Evolutionary conservation across 2,113 vertebrate species (phyloP).

Genomic region (Scomber colias): DNA sequence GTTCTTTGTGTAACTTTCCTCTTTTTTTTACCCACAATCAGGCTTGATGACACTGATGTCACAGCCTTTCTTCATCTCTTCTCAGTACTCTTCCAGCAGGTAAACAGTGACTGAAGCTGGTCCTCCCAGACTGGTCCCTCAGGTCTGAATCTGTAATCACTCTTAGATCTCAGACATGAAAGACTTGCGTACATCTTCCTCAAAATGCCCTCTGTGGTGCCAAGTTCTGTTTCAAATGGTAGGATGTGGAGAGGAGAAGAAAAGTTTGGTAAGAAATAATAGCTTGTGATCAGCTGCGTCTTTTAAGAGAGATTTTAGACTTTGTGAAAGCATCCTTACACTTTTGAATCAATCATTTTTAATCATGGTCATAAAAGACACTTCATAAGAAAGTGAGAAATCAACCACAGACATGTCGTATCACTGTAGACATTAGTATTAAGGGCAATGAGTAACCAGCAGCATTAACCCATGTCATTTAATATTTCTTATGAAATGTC

Average conservation of each 20-base stretch:
- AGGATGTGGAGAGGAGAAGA: conserved; percentile 41
- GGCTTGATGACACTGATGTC: conserved; percentile 55
- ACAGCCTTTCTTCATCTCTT: conserved; percentile 41
- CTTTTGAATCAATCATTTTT: neutral
- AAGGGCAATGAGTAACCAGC: neutral
- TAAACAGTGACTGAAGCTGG: conserved; percentile 76
- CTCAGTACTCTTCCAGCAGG: conserved; percentile 58
- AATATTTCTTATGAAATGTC: neutral
- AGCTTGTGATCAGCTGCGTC: conserved; percentile 32
- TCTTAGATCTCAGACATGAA: conserved; percentile 85
- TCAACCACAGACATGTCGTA: neutral
- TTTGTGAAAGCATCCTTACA: conserved; percentile 38
- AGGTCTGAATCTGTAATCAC: conserved; percentile 80
- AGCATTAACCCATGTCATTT: too few relatives aligned
- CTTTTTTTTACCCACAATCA: conserved; percentile 30
- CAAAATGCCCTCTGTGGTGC: conserved; percentile 76
- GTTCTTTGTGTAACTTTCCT: neutral
- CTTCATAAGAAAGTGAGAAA: neutral
- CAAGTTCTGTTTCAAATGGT: conserved; percentile 64
- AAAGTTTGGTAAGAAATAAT: conserved; percentile 60
- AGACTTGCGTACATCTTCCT: conserved; percentile 73
- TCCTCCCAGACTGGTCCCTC: conserved; percentile 71
- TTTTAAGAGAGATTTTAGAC: conserved; percentile 5
- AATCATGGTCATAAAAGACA: conserved; percentile 4
- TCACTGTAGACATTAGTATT: neutral